Evolutionary conservation across 2,888 invertebrate genomes (phyloP), one percentile per base, ranked within the genome.

Genomic region (Rhodophaea formosa): DNA sequence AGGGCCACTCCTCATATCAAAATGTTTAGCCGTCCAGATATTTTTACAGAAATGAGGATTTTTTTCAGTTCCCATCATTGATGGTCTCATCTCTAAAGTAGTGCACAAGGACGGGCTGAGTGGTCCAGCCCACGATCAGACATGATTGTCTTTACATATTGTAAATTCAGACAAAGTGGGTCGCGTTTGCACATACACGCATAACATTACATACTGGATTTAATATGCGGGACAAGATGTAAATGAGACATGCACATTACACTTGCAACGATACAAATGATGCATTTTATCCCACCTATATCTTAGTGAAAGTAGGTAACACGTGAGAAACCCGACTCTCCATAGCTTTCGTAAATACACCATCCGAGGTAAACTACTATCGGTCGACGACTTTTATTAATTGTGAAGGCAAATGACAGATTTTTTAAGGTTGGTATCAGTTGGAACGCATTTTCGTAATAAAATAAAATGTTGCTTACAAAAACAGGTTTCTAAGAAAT

Each of bases 241-340:
- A 35, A 16, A 39, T 7, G 7, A 16, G 12, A 8, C 23, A 23
- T 8, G 47, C n/a, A 14, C 17, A 35, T 51, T 51, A 51, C 15
- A 39, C 16, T 47, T 56, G 46, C 49, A 57, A 56, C 57, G 52
- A 46, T 35, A 30, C 47, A 47, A 57, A 58, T 57, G 61, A 59
- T 45, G 56, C 58, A 61, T 61, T 61, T 61, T 58, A 53, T 59
- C 58, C 52, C 30, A 45, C 42, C 44, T 46, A 43, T 30, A 45
- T 47, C 43, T 52, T 14, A 52, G 56, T 56, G 63, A 63, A 63
- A 63, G 61, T 59, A 61, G 63, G 61, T 59, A 55, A 61, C 49
- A 52, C 51, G 61, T 54, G 61, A 57, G 59, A 58, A 44, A 56
- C 49, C 47, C 32, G 52, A 51, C 43, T 49, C 45, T 43, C 15